These are phyloP conservation scores for Drosophila melanica DNA, from an alignment of 1,140 invertebrate species.

Conservation along the genomic window DNA sequence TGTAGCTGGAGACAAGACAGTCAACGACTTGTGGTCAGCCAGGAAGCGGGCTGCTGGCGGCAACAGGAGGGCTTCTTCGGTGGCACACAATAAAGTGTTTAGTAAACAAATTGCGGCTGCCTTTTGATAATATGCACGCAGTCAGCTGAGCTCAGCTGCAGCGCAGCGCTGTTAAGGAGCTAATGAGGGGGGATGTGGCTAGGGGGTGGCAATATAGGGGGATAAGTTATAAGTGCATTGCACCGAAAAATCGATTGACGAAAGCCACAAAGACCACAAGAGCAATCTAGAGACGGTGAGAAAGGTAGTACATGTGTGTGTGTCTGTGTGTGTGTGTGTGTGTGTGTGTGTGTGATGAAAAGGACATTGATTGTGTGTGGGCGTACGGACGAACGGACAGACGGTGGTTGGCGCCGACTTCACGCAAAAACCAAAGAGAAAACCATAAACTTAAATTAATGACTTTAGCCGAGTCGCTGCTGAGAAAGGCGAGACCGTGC, in stretches of 20 bases:
- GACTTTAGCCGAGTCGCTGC: slow-evolving; percentile 56
- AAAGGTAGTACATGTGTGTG: background rate
- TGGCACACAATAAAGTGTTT: slow-evolving; percentile 82
- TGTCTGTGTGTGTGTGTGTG: background rate
- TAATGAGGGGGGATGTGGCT: background rate
- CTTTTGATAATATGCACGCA: slow-evolving; percentile 76
- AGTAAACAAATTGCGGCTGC: slow-evolving; percentile 80
- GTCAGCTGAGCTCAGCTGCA: slow-evolving; percentile 45
- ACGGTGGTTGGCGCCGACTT: slow-evolving; percentile 65
- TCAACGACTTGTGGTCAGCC: slow-evolving; percentile 69
- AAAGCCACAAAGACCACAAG: slow-evolving; percentile 69
- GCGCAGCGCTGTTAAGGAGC: background rate
- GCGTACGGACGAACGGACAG: slow-evolving; percentile 9
- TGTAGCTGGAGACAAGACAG: slow-evolving; percentile 42
- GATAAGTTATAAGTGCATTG: slow-evolving; percentile 76
- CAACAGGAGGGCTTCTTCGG: slow-evolving; percentile 50
- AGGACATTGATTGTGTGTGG: slow-evolving; percentile 73
- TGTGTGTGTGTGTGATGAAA: slow-evolving; percentile 34
- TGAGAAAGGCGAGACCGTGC: slow-evolving; percentile 7
- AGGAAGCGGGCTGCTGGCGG: background rate
- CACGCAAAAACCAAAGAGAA: slow-evolving; percentile 79
- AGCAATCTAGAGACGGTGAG: slow-evolving; percentile 12
- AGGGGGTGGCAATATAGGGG: slow-evolving; percentile 9
- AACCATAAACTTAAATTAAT: slow-evolving; percentile 83
- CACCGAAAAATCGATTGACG: slow-evolving; percentile 80